A percentile compares a stretch with the other conserved stretches of the same genome.
phyloP scores from a whole-genome alignment of 2,888 invertebrate species.

The Pogonocherus hispidulus region DNA sequence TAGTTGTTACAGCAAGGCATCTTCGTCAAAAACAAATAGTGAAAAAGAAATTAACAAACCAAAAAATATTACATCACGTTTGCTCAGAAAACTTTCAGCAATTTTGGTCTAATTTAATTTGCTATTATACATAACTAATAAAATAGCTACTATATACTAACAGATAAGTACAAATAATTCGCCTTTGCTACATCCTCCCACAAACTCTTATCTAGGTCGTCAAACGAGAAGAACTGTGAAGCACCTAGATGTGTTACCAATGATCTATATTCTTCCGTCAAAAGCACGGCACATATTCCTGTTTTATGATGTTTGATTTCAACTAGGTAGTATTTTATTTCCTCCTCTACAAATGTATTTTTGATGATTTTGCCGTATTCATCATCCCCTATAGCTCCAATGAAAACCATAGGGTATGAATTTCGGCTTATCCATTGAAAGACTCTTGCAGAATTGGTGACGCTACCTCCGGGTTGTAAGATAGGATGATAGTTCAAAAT shows the following conservation, averaged over 20 bases:
- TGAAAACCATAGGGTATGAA: slow-evolving; percentile 37
- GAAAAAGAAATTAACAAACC: too few relatives aligned
- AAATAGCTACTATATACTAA: slow-evolving; percentile 40
- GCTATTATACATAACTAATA: neutral
- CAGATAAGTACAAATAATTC: slow-evolving; percentile 52
- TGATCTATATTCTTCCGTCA: slow-evolving; percentile 49
- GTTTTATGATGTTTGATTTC: slow-evolving; percentile 41
- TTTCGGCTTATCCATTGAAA: slow-evolving; percentile 41
- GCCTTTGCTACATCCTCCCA: slow-evolving; percentile 34
- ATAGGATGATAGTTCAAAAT: slow-evolving; percentile 33
- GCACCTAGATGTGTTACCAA: slow-evolving; percentile 55
- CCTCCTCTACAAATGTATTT: slow-evolving; percentile 40
- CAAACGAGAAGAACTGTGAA: slow-evolving; percentile 42
- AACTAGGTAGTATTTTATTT: slow-evolving; percentile 42
- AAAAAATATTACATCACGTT: too few relatives aligned
- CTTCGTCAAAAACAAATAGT: too few relatives aligned
- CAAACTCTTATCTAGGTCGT: slow-evolving; percentile 34
- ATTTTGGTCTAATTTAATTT: too few relatives aligned
- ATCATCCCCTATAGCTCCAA: slow-evolving; percentile 54
- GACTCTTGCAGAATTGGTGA: slow-evolving; percentile 52
- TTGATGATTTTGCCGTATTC: slow-evolving; percentile 44
- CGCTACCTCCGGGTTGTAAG: slow-evolving; percentile 52
- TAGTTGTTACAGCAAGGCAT: too few relatives aligned
- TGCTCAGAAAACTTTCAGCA: too few relatives aligned
- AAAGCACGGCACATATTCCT: slow-evolving; percentile 52